Conservation (phyloP, 2,797 vertebrate genomes). For the Hephaestus fuliginosus region DNA sequence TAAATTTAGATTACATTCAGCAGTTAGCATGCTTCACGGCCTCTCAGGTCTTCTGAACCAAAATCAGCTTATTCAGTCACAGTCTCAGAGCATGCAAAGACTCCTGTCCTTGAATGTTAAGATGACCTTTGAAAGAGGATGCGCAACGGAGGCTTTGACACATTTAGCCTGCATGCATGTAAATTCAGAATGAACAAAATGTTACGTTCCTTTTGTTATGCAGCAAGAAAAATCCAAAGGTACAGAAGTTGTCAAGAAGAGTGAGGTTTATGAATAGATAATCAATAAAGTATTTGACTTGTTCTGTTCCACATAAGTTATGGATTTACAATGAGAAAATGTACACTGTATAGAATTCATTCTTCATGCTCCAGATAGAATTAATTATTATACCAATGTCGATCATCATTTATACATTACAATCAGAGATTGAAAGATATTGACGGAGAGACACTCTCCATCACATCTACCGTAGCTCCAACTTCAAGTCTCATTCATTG, state of each 20-base stretch:
- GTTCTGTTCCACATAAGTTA: not conserved
- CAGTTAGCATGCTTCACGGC: conserved; percentile 46
- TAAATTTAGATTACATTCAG: conserved; percentile 54
- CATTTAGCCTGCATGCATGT: conserved; percentile 25
- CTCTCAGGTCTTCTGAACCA: conserved; percentile 41
- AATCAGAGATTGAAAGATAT: conserved; percentile 33
- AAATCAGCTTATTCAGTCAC: conserved; percentile 65
- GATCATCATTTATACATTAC: conserved; percentile 31
- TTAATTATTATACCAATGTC: conserved; percentile 29
- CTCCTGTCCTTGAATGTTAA: conserved; percentile 70
- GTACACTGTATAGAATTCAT: conserved; percentile 14
- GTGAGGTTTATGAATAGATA: conserved; percentile 20
- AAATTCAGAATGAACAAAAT: conserved; percentile 26
- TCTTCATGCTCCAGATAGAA: conserved; percentile 21
- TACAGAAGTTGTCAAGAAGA: not conserved
- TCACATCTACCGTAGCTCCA: conserved; percentile 29
- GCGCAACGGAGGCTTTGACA: conserved; percentile 51
- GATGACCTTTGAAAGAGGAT: conserved; percentile 57
- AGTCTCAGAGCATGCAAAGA: conserved; percentile 39
- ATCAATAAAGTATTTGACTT: not conserved
- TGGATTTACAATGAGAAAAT: conserved; percentile 2
- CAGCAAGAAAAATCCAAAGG: conserved; percentile 8
- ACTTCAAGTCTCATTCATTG: conserved; percentile 58
- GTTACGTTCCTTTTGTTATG: conserved; percentile 21
- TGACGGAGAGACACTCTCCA: conserved; percentile 26